These are phyloP conservation scores for Diabrotica virgifera DNA, from an alignment of 1,140 invertebrate genomes.

Conservation along the genomic window DNA sequence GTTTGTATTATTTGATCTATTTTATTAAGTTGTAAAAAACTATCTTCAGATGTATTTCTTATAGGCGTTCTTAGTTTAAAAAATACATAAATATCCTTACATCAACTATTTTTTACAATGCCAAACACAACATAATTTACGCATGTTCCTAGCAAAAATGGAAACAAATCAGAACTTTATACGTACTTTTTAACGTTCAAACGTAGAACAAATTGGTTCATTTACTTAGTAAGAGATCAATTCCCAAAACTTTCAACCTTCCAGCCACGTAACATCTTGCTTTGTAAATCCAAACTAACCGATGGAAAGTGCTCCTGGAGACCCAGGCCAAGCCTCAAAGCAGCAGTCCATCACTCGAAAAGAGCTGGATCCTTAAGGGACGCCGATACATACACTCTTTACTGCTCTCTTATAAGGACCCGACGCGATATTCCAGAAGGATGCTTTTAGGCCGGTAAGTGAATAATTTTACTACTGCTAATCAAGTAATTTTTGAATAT, in stretches of 20 bases:
- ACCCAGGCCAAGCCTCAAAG: background rate
- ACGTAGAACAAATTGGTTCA: background rate
- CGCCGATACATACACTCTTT: slow-evolving; percentile 12
- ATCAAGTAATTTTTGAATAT: too few relatives aligned
- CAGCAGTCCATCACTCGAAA: slow-evolving; percentile 13
- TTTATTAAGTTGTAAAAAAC: too few relatives aligned
- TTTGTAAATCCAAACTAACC: slow-evolving; percentile 18
- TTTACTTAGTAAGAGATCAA: background rate
- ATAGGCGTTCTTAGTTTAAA: too few relatives aligned
- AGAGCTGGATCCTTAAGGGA: slow-evolving; percentile 9
- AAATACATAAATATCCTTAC: too few relatives aligned
- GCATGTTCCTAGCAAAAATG: too few relatives aligned
- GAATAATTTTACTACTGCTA: too few relatives aligned
- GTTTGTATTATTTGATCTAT: too few relatives aligned
- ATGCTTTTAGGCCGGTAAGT: background rate
- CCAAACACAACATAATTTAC: too few relatives aligned
- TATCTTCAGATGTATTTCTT: too few relatives aligned
- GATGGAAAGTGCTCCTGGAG: slow-evolving; percentile 13
- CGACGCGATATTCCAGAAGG: background rate
- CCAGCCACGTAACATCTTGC: background rate
- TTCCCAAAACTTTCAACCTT: background rate
- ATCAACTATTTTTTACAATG: too few relatives aligned
- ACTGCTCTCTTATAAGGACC: slow-evolving; percentile 10
- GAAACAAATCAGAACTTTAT: too few relatives aligned
- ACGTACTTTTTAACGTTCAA: too few relatives aligned